phyloP scores from a whole-genome alignment of 2,113 vertebrate species.

The Terrapene triunguis region DNA sequence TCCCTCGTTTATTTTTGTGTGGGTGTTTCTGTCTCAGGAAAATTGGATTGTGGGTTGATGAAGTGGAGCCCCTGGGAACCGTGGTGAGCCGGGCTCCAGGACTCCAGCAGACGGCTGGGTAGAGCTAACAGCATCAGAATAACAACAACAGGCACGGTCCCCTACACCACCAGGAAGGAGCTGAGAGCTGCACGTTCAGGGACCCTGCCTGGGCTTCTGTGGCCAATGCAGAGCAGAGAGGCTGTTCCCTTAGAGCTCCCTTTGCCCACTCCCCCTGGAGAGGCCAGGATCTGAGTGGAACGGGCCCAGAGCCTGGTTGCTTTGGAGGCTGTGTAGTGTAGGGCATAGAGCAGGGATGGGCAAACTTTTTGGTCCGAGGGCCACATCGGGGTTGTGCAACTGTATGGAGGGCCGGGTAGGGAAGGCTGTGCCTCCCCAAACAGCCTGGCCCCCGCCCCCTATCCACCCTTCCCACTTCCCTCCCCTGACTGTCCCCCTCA shows the following conservation, averaged over 20 bases:
- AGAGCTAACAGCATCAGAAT: neutral
- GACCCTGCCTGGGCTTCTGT: neutral
- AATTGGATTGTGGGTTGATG: neutral
- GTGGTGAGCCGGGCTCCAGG: accelerated
- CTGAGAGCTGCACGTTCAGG: neutral
- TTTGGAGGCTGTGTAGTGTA: neutral
- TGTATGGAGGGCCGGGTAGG: too few species aligned
- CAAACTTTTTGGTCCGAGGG: too few species aligned
- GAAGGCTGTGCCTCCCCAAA: too few species aligned
- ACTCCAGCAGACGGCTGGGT: accelerated
- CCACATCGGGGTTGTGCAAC: too few species aligned
- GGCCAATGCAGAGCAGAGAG: neutral
- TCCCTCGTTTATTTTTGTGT: accelerated
- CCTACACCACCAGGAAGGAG: neutral
- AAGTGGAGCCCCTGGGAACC: neutral
- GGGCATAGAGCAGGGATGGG: neutral
- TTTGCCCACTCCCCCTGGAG: neutral
- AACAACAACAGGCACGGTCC: neutral
- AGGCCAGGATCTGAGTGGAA: accelerated
- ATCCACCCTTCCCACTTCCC: too few species aligned
- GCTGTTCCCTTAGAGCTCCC: neutral
- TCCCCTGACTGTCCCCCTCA: too few species aligned
- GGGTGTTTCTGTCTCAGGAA: neutral
- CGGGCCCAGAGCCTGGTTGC: accelerated
- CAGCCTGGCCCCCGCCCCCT: too few species aligned